Base-by-base conservation (phyloP, 2,113 vertebrate species). In the Aviceda subcristata region DNA sequence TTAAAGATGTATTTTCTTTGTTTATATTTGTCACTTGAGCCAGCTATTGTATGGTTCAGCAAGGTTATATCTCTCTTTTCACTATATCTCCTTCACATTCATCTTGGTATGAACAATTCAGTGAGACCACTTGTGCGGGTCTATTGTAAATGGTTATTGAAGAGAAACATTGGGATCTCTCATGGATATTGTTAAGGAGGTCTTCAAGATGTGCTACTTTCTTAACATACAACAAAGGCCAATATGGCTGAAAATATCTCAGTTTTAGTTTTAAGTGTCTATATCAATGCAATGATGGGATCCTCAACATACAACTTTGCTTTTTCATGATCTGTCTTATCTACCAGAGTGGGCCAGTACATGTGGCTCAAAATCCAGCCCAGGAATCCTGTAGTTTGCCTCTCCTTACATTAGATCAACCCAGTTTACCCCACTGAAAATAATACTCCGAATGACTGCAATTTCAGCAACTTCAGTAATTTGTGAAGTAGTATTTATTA, bases 1-100 rank as follows among this genome's bases (percentile, higher is more conserved):
- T 73, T 90, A 95, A 93, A 86, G 19, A 21, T 90, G 30, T 51
- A 46, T 86, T 95, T 92, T 90, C 71, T 88, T 86, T 91, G 66
- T 75, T 90, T 88, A 56, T 86, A 56, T 86, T 86, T 93, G 55
- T 81, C 60, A 72, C 51, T 85, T 84, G 27, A 88, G 71, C 55
- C 69, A 84, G 43, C 43, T 84, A 43, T 89, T 91, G 22, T 62
- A 75, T 84, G 11, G 50, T 88, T 92, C 75, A 71, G 50, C 30
- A 80, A 86, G 72, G 41, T 71, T 88, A 48, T 69, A 71, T 66
- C 64, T 80, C 45, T 62, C 29, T 91, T 91, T 94, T 90, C 51
- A 30, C 34, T 64, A 7, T 15, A 59, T 64, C 66, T 79, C 34
- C 20, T 68, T 92, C 88, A 66, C 50, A 66, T 86, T 86, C 63